Percentiles rank a stretch among this genome's conserved stretches.
phyloP scores from a whole-genome alignment of 2,113 vertebrate genomes.

The Nerophis lumbriciformis region DNA sequence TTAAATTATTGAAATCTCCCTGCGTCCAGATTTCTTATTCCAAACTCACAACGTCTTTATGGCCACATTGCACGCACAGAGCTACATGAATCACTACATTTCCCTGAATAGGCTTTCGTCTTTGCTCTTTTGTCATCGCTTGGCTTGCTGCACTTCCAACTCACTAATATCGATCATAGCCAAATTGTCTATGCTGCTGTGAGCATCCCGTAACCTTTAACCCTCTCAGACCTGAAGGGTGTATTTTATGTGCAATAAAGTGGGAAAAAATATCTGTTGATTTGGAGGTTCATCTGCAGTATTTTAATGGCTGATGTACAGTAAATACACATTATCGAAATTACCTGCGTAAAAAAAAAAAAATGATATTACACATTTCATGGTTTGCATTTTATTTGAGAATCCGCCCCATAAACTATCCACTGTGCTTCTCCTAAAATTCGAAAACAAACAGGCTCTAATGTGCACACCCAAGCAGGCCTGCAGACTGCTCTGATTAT shows the following conservation, averaged over 20 bases:
- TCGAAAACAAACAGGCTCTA: slow-evolving; percentile 49
- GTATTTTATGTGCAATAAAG: slow-evolving; percentile 15
- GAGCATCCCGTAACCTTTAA: not conserved
- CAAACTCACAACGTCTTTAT: no score
- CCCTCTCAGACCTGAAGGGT: not conserved
- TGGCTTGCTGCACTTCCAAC: not conserved
- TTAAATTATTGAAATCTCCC: no score
- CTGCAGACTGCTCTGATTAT: slow-evolving; percentile 7
- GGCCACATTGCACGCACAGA: no score
- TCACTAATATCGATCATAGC: not conserved
- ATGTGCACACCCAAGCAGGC: slow-evolving; percentile 44
- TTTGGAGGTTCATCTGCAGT: slow-evolving; percentile 4
- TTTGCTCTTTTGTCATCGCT: not conserved
- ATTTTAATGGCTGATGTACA: slow-evolving; percentile 8
- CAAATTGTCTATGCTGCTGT: not conserved
- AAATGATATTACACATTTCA: not conserved
- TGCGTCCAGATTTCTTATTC: no score
- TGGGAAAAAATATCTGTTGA: slow-evolving; percentile 2
- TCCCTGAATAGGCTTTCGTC: not conserved
- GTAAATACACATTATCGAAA: not conserved
- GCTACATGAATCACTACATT: no score
- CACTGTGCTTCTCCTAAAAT: slow-evolving; percentile 38
- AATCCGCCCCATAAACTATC: slow-evolving; percentile 53
- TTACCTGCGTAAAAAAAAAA: not conserved
- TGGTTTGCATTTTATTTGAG: slow-evolving; percentile 60